Evolutionary conservation across 2,113 vertebrate species (phyloP).

Genomic region (Caloenas nicobarica): DNA sequence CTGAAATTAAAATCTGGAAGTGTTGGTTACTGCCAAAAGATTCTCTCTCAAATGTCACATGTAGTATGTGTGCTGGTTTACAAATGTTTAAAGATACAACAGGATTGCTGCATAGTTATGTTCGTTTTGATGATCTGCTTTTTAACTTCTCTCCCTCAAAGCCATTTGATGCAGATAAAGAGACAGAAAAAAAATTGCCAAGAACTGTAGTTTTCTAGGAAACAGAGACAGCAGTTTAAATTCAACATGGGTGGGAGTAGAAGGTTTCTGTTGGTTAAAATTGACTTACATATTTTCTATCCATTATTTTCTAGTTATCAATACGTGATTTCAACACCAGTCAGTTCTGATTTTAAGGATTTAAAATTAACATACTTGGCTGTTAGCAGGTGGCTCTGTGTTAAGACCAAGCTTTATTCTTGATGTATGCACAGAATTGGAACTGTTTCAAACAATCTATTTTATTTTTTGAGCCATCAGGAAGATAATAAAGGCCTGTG

Average conservation of each 20-base stretch:
- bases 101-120: not conserved
- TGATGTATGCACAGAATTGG: not conserved
- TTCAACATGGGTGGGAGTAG: not conserved
- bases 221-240: not conserved
- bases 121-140: not conserved
- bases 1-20: not conserved
- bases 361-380: not conserved
- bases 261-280: not conserved
- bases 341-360: not conserved
- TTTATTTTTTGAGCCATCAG: not conserved
- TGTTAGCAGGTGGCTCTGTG: conserved; percentile 53
- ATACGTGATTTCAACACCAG: not conserved
- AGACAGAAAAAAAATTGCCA: not conserved
- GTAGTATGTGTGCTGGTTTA: not conserved
- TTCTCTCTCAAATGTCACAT: not conserved
- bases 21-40: not conserved
- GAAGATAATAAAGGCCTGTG: not conserved
- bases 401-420: not conserved
- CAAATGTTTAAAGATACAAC: not conserved
- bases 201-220: not conserved
- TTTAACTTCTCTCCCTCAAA: not conserved
- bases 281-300: not conserved
- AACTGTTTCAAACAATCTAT: not conserved
- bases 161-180: not conserved
- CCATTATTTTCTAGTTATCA: not conserved